Conservation (phyloP, 2,797 vertebrate species). For the Pyrocephalus nanus region DNA sequence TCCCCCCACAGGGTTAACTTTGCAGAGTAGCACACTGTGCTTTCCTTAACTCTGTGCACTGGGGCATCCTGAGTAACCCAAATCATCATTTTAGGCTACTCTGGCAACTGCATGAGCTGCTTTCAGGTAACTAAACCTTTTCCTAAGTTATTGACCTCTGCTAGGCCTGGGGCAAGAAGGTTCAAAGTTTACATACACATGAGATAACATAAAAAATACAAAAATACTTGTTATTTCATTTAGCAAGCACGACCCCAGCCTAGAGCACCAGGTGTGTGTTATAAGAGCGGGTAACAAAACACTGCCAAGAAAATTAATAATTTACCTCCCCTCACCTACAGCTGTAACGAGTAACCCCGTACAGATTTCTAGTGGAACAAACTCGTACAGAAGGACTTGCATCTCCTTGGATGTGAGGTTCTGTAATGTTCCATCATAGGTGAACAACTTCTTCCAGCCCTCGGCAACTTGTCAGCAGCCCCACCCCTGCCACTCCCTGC, state of each 20-base stretch:
- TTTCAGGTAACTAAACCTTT: background rate
- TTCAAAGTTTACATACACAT: background rate
- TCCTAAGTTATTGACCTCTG: background rate
- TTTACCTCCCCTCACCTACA: background rate
- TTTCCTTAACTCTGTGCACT: background rate
- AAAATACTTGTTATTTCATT: background rate
- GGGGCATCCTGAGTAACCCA: background rate
- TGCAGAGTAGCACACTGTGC: background rate
- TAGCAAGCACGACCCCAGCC: background rate
- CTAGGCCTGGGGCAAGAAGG: background rate
- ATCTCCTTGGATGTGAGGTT: background rate
- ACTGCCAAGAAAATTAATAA: conserved; percentile 1
- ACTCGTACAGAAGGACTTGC: background rate
- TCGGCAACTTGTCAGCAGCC: background rate
- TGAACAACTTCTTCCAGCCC: background rate
- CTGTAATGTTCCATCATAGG: accelerated
- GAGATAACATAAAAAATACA: background rate
- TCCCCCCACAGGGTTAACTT: background rate
- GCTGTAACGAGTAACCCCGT: background rate
- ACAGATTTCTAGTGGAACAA: background rate
- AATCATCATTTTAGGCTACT: background rate
- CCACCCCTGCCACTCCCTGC: background rate
- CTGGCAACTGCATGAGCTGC: background rate
- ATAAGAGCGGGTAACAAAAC: background rate
- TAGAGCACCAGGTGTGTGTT: background rate